phyloP scores from a whole-genome alignment of 2,888 invertebrate species.

The Bombylius discolor region DNA sequence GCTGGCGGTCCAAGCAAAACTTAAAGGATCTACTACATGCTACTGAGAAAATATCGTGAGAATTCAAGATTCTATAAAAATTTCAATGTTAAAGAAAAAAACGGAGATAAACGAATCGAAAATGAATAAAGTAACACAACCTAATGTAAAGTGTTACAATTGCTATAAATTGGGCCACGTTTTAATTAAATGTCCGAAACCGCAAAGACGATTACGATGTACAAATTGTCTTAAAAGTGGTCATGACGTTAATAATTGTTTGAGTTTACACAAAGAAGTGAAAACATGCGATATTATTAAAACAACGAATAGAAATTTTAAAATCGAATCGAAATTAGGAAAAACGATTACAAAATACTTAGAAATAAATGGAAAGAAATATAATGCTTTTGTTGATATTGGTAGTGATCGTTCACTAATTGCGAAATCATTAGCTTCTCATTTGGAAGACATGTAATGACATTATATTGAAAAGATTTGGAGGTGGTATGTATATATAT shows the following conservation, averaged over 20 bases:
- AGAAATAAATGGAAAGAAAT: background rate
- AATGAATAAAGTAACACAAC: background rate
- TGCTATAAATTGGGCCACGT: constrained; percentile 3
- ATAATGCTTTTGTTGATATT: background rate
- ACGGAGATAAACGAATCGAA: background rate
- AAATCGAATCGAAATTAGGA: background rate
- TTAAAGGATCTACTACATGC: background rate
- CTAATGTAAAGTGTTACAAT: constrained; percentile 1
- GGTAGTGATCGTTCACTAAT: constrained; percentile 3
- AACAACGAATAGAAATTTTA: background rate
- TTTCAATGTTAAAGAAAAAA: background rate
- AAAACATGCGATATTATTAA: no score
- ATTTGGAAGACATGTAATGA: background rate
- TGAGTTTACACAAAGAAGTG: background rate
- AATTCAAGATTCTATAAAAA: background rate
- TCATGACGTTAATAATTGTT: background rate
- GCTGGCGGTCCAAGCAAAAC: background rate
- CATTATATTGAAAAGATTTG: background rate
- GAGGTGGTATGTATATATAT: background rate
- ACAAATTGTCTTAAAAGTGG: background rate
- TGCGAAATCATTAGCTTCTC: background rate
- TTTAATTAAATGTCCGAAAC: background rate
- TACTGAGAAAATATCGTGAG: background rate
- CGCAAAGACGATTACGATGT: constrained; percentile 2
- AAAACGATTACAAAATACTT: background rate